Evolutionary conservation across 2,113 vertebrate genomes (phyloP), one percentile per base, ranked within the genome.

Genomic region (Galbula dea): DNA sequence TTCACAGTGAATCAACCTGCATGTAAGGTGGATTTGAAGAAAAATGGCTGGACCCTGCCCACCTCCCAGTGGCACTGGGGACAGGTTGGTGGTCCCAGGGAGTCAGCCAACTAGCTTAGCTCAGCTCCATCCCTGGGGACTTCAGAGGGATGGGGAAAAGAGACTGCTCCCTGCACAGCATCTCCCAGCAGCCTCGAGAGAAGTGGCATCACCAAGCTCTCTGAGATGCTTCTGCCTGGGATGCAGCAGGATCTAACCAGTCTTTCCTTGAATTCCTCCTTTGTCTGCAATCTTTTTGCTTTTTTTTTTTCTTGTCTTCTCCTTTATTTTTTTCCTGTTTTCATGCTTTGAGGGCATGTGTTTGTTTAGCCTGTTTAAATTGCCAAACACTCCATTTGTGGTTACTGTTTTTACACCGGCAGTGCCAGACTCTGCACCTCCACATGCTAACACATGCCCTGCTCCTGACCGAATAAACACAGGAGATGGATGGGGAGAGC

Each of bases 371-470:
- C 87, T 27, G 2, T 95, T 89, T 66, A 21, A 68, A 58, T 59
- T 58, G 83, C 86, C 93, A 95, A 89, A 83, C 63, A 1, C 76
- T 95, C 0, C 48, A 32, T 62, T 34, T 4, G 14, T 9, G 1
- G 82, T 95, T 92, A 4, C 95, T 91, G 65, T 94, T 95, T 95
- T 77, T 6, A 59, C 11, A 73, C 17, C 22, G 3, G 0, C 49
- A 4, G 88, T 29, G 86, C 83, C 83, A 83, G 88, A 34, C 23
- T 68, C 92, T 57, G 52, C 69, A 90, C 85, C 89, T 89, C 87
- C 87, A 86, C 63, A 21, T 91, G 94, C 91, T 80, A n/a, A 8
- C 75, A 75, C 93, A 91, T 21, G 94, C 48, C 94, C 82, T 1
- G 79, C 61, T 94, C 4, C 87, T 14, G 63, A 62, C 87, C 79